A percentile compares a stretch with the other conserved stretches of the same genome.
phyloP scores from a whole-genome alignment of 2,113 vertebrate species.

The Paraplagusia blochii region DNA sequence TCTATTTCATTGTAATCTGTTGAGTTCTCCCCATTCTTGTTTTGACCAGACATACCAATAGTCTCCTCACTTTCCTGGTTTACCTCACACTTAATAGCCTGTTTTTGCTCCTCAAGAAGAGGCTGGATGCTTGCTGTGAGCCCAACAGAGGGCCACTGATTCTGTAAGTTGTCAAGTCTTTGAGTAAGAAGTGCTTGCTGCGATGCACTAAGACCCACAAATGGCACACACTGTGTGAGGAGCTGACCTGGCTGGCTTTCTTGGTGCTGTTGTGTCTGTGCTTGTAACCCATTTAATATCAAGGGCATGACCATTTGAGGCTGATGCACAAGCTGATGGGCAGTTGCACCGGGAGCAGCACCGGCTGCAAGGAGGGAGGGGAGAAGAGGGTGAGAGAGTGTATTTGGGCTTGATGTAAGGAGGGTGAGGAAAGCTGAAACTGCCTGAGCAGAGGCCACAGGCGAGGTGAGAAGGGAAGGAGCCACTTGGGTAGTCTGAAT shows the following conservation, averaged over 20 bases:
- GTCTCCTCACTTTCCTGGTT: slow-evolving; percentile 29
- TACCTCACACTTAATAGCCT: slow-evolving; percentile 30
- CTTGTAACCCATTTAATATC: slow-evolving; percentile 74
- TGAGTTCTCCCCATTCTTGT: slow-evolving; percentile 21
- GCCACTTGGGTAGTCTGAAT: slow-evolving; percentile 66
- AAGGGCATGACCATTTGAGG: slow-evolving; percentile 79
- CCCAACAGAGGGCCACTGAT: slow-evolving; percentile 70
- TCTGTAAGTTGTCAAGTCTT: slow-evolving; percentile 76
- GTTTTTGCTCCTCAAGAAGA: slow-evolving; percentile 55
- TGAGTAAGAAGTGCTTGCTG: slow-evolving; percentile 79
- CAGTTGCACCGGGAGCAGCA: slow-evolving; percentile 52
- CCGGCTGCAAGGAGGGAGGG: slow-evolving; percentile 71
- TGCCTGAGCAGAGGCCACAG: slow-evolving; percentile 76
- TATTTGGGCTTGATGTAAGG: slow-evolving; percentile 73
- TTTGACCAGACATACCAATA: slow-evolving; percentile 20
- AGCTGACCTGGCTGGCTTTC: slow-evolving; percentile 72
- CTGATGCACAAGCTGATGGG: slow-evolving; percentile 75
- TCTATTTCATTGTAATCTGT: slow-evolving; percentile 32
- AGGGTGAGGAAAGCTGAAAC: slow-evolving; percentile 80
- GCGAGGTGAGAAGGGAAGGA: slow-evolving; percentile 73
- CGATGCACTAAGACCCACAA: slow-evolving; percentile 73
- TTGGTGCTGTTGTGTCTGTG: slow-evolving; percentile 69
- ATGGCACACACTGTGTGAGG: slow-evolving; percentile 75
- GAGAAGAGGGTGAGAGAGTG: slow-evolving; percentile 69
- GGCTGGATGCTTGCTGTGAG: slow-evolving; percentile 40